Evolutionary conservation across 1,140 invertebrate species (phyloP).

Genomic region (Neodiprion pinetum): DNA sequence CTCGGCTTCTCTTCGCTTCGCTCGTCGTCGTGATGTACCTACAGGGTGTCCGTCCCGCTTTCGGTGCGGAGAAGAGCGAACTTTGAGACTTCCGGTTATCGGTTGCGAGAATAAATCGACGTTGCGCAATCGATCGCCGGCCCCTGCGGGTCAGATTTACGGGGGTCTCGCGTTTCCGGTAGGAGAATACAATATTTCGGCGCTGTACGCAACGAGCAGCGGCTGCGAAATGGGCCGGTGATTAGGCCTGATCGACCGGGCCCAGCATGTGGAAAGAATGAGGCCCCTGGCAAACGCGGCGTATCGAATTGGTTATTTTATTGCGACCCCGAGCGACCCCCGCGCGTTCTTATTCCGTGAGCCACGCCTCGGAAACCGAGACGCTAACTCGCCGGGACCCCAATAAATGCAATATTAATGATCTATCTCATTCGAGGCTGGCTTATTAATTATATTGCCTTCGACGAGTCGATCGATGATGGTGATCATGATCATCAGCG

Average conservation of each 20-base stretch:
- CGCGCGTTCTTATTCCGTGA: background rate
- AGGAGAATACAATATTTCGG: slow-evolving; percentile 20
- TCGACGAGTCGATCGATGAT: too few species aligned
- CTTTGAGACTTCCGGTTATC: too few species aligned
- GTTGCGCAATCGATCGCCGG: too few species aligned
- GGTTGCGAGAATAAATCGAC: too few species aligned
- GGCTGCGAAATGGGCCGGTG: slow-evolving; percentile 54
- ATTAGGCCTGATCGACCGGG: slow-evolving; percentile 53
- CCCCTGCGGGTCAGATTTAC: slow-evolving; percentile 18
- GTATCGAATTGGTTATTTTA: slow-evolving; percentile 13
- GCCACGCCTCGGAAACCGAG: slow-evolving; percentile 21
- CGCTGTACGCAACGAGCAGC: slow-evolving; percentile 25
- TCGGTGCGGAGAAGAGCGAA: too few species aligned
- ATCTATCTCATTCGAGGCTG: slow-evolving; percentile 28
- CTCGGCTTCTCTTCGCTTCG: slow-evolving; percentile 12
- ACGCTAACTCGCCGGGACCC: slow-evolving; percentile 22
- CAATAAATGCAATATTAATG: slow-evolving; percentile 33
- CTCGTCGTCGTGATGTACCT: background rate
- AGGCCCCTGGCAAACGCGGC: background rate
- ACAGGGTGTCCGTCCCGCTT: too few species aligned
- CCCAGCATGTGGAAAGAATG: slow-evolving; percentile 22
- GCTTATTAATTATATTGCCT: slow-evolving; percentile 29
- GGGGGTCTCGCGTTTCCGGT: slow-evolving; percentile 13
- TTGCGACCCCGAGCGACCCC: background rate
- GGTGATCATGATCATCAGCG: too few species aligned